These are phyloP conservation scores for Oeneis ivallda DNA, from an alignment of 2,888 invertebrate species.

Conservation along the genomic window DNA sequence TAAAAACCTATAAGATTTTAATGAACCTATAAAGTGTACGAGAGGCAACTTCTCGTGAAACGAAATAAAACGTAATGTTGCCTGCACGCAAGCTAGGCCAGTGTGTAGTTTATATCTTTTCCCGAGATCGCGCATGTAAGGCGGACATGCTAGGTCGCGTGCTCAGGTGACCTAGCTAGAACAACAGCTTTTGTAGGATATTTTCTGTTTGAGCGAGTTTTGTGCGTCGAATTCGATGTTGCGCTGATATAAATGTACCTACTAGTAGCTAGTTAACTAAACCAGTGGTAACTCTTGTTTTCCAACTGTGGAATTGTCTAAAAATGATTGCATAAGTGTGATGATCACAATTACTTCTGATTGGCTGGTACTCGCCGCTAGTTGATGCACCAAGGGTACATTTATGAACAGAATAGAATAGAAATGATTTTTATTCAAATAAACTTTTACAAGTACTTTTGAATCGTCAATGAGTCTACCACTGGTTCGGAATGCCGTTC, in stretches of 20 bases:
- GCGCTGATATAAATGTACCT: not conserved
- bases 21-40: slow-evolving; percentile 38
- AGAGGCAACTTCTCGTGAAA: slow-evolving; percentile 26
- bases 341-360: no score
- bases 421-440: no score
- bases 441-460: no score
- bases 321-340: no score
- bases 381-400: no score
- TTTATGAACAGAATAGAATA: no score
- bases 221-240: slow-evolving; percentile 3
- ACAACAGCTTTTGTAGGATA: slow-evolving; percentile 9
- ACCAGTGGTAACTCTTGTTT: no score
- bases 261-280: no score
- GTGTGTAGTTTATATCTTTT: slow-evolving; percentile 41
- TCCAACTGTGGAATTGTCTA: no score
- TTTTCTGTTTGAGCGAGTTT: slow-evolving; percentile 12
- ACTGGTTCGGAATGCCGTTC: no score
- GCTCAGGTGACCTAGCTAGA: slow-evolving; percentile 42
- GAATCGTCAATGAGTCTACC: no score
- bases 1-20: slow-evolving; percentile 35
- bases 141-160: slow-evolving; percentile 47
- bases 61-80: slow-evolving; percentile 23
- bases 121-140: slow-evolving; percentile 41
- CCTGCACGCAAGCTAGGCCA: slow-evolving; percentile 36
- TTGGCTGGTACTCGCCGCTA: no score